Base-by-base conservation (phyloP, 1,140 invertebrate species). In the Orius insidiosus region DNA sequence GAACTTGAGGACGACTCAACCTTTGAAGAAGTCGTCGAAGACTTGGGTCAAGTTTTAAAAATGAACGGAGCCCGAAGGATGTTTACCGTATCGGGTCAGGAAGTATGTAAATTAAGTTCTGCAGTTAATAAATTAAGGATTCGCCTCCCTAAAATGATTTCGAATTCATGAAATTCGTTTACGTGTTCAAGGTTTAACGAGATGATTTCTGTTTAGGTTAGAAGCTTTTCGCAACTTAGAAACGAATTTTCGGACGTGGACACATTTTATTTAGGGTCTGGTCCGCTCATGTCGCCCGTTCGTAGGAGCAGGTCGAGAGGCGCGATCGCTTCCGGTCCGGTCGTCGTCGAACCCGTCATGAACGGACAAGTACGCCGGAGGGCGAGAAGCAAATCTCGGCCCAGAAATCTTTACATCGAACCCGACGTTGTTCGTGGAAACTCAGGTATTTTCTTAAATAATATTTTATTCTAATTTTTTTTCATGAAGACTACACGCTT, bases 21-120 rank as follows among this genome's bases (percentile, higher is more conserved):
- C 85, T 2, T 92, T 59, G 89, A 95, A 65, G 87, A 93, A 59
- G 83, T 95, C n/a, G 65, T 95, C 45, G 79, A 84, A 60, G 89
- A 94, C 67, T 70, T 93, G 54, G 86, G 86, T 49, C 83, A 90
- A 68, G 85, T 90, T 36, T 68, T 93, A 34, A 89, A 87, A 68
- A 84, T 89, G 77, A 84, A 76, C 55, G 80, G 83, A 49, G 83
- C 84, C 46, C 84, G 83, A 61, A 73, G 79, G 63, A 87, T 93
- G 78, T 87, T 84, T 63, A 90, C 85, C 39, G 78, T 85, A 18
- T 80, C 78, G 6, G 86, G 86, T 46, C 82, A 88, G 72, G 85
- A 89, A 74, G 86, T 87, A 68, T 63, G 59, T 57, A 46, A 45
- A 35, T 43, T 49, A 5, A 36, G n/a, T 40, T 30, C 7, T 19